These are phyloP conservation scores for Barypeithes pellucidus DNA, from an alignment of 2,888 invertebrate genomes.

Conservation along the genomic window DNA sequence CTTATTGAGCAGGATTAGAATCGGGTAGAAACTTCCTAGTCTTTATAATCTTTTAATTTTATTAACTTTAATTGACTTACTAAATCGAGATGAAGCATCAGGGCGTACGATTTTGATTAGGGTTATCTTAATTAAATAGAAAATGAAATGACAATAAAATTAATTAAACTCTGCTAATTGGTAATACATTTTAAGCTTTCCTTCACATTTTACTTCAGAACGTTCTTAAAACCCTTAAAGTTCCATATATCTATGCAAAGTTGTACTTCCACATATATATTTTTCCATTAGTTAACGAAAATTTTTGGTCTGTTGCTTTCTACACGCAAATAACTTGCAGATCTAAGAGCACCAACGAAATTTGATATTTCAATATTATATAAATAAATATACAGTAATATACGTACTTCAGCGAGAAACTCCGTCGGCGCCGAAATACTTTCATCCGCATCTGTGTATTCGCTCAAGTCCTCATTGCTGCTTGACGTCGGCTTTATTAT, in stretches of 20 bases:
- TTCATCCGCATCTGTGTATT: slow-evolving; percentile 81
- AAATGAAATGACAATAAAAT: background rate
- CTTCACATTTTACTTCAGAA: too few species aligned
- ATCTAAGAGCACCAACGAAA: background rate
- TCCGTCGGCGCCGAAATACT: slow-evolving; percentile 84
- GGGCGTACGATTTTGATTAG: background rate
- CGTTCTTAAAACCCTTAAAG: too few species aligned
- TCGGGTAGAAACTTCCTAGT: background rate
- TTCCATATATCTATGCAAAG: too few species aligned
- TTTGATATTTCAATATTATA: background rate
- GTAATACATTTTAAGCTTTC: too few species aligned
- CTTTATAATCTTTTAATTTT: background rate
- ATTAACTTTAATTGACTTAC: background rate
- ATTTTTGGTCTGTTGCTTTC: too few species aligned
- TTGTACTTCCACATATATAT: too few species aligned
- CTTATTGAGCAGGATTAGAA: background rate
- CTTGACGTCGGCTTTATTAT: slow-evolving; percentile 68
- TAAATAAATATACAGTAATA: background rate
- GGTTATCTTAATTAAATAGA: background rate
- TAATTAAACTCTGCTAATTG: background rate
- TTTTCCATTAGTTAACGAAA: too few species aligned
- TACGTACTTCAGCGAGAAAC: slow-evolving; percentile 80
- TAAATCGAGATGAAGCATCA: background rate
- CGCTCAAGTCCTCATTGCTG: slow-evolving; percentile 80
- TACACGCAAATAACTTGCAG: too few species aligned